Base-by-base conservation (phyloP, 2,888 invertebrate genomes). In the Rhorus exstirpatorius region DNA sequence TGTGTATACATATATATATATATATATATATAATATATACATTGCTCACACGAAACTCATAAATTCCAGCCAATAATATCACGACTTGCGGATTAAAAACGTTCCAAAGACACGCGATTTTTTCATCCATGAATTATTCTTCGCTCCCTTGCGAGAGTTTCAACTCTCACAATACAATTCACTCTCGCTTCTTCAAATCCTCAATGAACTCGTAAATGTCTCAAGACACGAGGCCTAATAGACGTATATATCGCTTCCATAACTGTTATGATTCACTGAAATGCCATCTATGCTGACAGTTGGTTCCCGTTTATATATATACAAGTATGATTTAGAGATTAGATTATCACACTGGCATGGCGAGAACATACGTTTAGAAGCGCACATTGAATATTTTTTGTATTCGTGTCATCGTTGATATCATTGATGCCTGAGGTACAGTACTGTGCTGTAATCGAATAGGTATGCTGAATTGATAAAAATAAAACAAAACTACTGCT, bases 11-110 rank as follows among this genome's bases (percentile, higher is more conserved):
- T 55, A 55, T 55, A 41, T 35, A 60, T 4, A 1, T 46, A 26
- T 24, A 41, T 31, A 65, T 65, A 26, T 41, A 51, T n/a, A n/a
- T n/a, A n/a, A n/a, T n/a, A n/a, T 21, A 24, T 26, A 49, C 38
- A 24, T 38, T 74, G 46, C 51, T 80, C 26, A 79, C 85, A 85
- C 85, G 85, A 81, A 77, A 83, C 82, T 24, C 84, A 85, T 85
- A 85, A 85, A 85, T 85, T 84, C 72, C 26, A 74, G 82, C 82
- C 85, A 84, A 85, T 85, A 84, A 84, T 85, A 84, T 85, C 82
- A 71, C 65, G 75, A 51, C 72, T 81, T 51, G 67, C 76, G 80
- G 78, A 82, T 84, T 85, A 83, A 84, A 84, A 84, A 82, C 78
- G 80, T 75, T 63, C 70, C 70, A 65, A 82, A 72, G 80, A 72